These are phyloP conservation scores for Drosophila sp. DNA, from an alignment of 1,140 invertebrate species.

Conservation along the genomic window DNA sequence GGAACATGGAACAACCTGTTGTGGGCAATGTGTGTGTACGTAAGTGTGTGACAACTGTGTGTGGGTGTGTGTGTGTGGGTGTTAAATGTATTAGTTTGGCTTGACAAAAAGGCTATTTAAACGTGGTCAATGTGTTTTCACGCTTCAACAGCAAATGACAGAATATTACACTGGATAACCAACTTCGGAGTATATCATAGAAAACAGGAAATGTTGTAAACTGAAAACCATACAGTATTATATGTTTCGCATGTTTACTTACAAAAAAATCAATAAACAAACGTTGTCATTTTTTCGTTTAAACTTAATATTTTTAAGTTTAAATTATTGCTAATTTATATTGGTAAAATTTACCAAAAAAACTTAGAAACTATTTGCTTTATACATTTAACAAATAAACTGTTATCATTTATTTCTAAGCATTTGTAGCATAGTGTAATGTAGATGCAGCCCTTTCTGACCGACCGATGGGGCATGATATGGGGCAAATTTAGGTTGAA, in stretches of 20 bases:
- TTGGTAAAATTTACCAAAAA: no score
- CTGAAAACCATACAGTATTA: background rate
- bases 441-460: background rate
- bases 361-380: no score
- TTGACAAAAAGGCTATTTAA: slow-evolving; percentile 72
- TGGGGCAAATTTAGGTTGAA: slow-evolving; percentile 28
- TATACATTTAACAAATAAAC: no score
- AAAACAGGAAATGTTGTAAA: background rate
- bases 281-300: no score
- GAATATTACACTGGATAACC: slow-evolving; percentile 28
- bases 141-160: slow-evolving; percentile 51
- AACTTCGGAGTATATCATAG: background rate
- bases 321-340: no score
- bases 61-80: slow-evolving; percentile 23
- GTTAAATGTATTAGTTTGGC: slow-evolving; percentile 62
- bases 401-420: no score
- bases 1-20: slow-evolving; percentile 63
- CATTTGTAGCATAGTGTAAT: slow-evolving; percentile 30
- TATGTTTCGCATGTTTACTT: no score
- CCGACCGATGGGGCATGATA: slow-evolving; percentile 44
- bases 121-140: slow-evolving; percentile 78
- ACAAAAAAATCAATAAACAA: no score
- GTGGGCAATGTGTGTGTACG: slow-evolving; percentile 35
- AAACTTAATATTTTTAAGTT: no score
- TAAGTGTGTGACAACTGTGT: slow-evolving; percentile 8